phyloP scores from a whole-genome alignment of 1,140 invertebrate species.

The Gryon sp. region DNA sequence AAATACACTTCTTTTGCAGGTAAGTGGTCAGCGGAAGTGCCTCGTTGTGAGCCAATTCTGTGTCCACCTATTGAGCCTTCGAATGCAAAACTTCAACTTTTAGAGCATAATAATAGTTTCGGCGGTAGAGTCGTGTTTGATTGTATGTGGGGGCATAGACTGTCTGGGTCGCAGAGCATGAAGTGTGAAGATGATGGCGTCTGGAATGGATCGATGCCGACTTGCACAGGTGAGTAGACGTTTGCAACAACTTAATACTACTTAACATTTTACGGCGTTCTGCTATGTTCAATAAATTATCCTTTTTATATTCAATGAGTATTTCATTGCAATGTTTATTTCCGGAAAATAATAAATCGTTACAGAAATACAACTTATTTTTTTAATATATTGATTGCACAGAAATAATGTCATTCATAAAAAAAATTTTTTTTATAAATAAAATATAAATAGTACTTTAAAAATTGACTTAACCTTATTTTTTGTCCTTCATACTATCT shows the following conservation, averaged over 20 bases:
- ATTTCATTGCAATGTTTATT: neutral
- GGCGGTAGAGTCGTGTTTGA: constrained; percentile 87
- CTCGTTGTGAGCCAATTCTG: constrained; percentile 85
- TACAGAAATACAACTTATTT: no score
- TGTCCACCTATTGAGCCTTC: constrained; percentile 83
- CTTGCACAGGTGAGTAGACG: constrained; percentile 83
- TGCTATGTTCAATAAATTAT: neutral
- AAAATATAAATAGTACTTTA: no score
- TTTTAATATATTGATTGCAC: no score
- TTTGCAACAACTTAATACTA: constrained; percentile 50
- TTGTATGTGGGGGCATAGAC: constrained; percentile 89
- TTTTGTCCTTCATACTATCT: no score
- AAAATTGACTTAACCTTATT: no score
- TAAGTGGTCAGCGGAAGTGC: constrained; percentile 87
- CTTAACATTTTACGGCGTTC: constrained; percentile 17
- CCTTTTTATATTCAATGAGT: constrained; percentile 3
- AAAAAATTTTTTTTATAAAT: no score
- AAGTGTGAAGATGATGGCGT: constrained; percentile 87
- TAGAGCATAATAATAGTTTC: constrained; percentile 83
- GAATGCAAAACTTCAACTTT: constrained; percentile 81
- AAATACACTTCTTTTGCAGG: constrained; percentile 77
- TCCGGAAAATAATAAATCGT: no score
- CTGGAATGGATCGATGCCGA: constrained; percentile 88
- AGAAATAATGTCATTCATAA: no score
- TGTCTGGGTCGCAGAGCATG: constrained; percentile 86